Evolutionary conservation across 1,140 invertebrate species (phyloP).

Genomic region (Anoplophora glabripennis): DNA sequence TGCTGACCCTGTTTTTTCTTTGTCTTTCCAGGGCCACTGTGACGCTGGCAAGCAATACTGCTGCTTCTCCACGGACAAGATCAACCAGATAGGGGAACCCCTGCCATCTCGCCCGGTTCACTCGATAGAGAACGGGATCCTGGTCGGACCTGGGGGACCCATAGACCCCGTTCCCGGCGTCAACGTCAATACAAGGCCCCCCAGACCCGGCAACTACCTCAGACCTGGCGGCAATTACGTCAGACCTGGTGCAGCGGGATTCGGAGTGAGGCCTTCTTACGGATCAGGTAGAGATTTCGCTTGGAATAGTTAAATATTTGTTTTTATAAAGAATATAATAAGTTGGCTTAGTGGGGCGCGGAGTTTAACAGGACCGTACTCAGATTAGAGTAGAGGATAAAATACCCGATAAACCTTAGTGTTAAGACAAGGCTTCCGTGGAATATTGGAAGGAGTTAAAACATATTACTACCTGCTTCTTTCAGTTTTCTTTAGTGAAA

Average conservation of each 20-base stretch:
- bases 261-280: background rate
- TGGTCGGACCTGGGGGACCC: constrained; percentile 53
- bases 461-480: no score
- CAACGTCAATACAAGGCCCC: constrained; percentile 15
- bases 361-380: no score
- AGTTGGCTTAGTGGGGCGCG: no score
- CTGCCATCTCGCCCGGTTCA: constrained; percentile 39
- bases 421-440: no score
- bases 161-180: constrained; percentile 19
- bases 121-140: constrained; percentile 48
- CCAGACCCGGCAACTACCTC: constrained; percentile 12
- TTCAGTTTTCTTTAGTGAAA: no score
- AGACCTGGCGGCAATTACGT: constrained; percentile 25
- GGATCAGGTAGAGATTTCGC: no score
- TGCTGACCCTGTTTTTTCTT: background rate
- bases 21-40: constrained; percentile 52
- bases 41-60: constrained; percentile 56
- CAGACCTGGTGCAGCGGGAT: constrained; percentile 9
- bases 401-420: no score
- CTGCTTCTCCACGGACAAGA: constrained; percentile 49
- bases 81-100: constrained; percentile 40
- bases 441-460: no score
- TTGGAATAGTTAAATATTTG: no score
- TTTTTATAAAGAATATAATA: no score
- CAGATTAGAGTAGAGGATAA: no score